Evolutionary conservation across 2,113 vertebrate species (phyloP).

Genomic region (Aleadryas rufinucha): DNA sequence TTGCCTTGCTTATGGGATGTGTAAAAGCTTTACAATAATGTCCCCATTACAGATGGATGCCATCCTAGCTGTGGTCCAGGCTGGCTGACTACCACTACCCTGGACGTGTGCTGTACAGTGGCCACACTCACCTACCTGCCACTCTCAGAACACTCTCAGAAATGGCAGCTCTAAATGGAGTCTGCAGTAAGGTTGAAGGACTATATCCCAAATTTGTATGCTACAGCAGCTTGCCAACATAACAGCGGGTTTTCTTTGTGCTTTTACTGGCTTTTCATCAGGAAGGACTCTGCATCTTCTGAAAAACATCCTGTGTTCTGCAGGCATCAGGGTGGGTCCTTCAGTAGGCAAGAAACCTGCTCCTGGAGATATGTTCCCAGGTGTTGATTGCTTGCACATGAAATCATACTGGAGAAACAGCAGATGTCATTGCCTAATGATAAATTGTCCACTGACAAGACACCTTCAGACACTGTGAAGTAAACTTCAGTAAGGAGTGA

Average conservation of each 20-base stretch:
- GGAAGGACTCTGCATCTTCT: not conserved
- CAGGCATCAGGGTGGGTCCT: not conserved
- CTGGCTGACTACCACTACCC: not conserved
- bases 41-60: not conserved
- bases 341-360: not conserved
- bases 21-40: not conserved
- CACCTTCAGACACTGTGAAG: not conserved
- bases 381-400: not conserved
- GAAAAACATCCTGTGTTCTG: not conserved
- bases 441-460: not conserved
- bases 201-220: not conserved
- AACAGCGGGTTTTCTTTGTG: not conserved
- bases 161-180: not conserved
- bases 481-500: not conserved
- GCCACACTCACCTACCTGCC: not conserved
- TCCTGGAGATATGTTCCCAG: not conserved
- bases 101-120: fast-evolving
- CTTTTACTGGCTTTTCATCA: not conserved
- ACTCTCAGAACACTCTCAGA: not conserved
- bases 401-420: not conserved
- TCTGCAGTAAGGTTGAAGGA: not conserved
- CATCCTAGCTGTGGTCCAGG: not conserved
- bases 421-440: not conserved
- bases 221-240: not conserved
- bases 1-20: not conserved